Base-by-base conservation (phyloP, 2,888 invertebrate species). In the Sialis fuliginosa region DNA sequence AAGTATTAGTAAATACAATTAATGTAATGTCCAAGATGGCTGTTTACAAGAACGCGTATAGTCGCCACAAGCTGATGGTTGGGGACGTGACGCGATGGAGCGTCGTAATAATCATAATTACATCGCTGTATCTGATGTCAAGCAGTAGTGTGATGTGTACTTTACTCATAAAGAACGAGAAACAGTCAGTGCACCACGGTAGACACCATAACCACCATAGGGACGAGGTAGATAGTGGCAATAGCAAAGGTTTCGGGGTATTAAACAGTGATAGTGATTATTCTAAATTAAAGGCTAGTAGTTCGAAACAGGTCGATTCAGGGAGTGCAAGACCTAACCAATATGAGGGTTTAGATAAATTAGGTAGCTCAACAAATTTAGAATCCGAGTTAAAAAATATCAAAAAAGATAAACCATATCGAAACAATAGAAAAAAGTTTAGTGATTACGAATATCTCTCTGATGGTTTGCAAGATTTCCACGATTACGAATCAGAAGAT, bases 401-500 rank as follows among this genome's bases (percentile, higher is more conserved):
- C n/a, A 10, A n/a, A 37, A 37, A 37, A 10, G n/a, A n/a, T n/a
- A 37, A 37, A 37, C 37, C 37, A 12, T 22, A 22, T 22, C 22
- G 22, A 22, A 22, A 22, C 22, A 22, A 22, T 22, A 22, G 22
- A 22, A 22, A 22, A 22, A 22, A 22, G 22, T 22, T 22, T 22
- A 37, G 37, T 37, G 37, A 37, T 37, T n/a, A 35, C 35, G 35
- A 37, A 10, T 37, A 37, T 37, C 37, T 12, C n/a, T n/a, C 37
- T 6, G 37, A 37, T 12, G 37, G 12, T 37, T 8, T 6, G 7
- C 10, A 13, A 13, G 39, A 45, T 12, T 45, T 34, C 6, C 39
- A 34, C 10, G 45, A 45, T 32, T 45, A 45, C 30, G 45, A 45
- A 32, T 45, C 45, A 10, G 45, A 45, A 12, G 45, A 45, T 31